Evolutionary conservation across 1,140 invertebrate genomes (phyloP).

Genomic region (Berghia stephanieae): DNA sequence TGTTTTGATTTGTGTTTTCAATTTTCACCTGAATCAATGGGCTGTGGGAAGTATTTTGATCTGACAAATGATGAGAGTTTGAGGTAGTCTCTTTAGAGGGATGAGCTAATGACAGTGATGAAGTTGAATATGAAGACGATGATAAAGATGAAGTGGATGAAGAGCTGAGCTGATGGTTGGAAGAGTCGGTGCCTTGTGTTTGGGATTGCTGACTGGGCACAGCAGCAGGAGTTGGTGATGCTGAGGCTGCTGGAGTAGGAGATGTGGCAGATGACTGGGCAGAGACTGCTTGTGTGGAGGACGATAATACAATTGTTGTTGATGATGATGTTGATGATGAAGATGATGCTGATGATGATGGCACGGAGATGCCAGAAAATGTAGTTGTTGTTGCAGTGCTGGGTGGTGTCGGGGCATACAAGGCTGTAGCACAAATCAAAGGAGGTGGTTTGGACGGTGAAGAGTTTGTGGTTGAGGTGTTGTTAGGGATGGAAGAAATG

Average conservation of each 20-base stretch:
- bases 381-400: background rate
- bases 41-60: no score
- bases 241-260: constrained; percentile 28
- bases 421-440: no score
- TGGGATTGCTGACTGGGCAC: constrained; percentile 26
- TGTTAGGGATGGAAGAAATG: no score
- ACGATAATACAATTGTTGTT: background rate
- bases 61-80: no score
- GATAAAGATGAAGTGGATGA: background rate
- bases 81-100: no score
- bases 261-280: constrained; percentile 3
- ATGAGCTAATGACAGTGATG: background rate
- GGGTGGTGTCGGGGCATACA: no score
- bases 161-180: no score
- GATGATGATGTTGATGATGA: background rate
- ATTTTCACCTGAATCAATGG: no score
- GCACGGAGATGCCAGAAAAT: background rate
- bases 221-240: constrained; percentile 26
- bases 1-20: no score
- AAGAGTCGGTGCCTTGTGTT: constrained; percentile 17
- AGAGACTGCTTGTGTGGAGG: background rate
- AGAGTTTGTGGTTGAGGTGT: no score
- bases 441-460: no score
- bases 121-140: background rate
- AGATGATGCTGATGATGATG: background rate